phyloP scores from a whole-genome alignment of 2,797 vertebrate genomes.

The Sebastes taczanowskii region DNA sequence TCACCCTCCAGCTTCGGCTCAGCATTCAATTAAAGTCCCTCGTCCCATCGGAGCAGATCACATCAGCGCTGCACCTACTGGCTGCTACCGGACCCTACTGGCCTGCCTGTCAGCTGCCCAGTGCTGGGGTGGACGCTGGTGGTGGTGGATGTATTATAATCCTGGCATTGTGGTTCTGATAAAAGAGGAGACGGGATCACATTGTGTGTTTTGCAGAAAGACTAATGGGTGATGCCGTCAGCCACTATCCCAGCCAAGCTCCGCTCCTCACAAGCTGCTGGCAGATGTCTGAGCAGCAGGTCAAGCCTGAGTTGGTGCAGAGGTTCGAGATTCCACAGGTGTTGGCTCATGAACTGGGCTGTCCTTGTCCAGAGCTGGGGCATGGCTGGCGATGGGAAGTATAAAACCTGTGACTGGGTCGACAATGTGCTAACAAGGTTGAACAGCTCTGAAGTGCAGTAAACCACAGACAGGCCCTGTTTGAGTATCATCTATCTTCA shows the following conservation, averaged over 20 bases:
- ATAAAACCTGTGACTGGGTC: constrained; percentile 69
- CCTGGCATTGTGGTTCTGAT: not conserved
- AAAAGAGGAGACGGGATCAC: not conserved
- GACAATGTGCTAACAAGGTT: constrained; percentile 14
- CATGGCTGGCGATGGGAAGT: constrained; percentile 28
- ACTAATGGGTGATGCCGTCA: constrained; percentile 16
- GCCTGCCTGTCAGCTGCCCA: constrained; percentile 13
- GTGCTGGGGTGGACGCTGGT: not conserved
- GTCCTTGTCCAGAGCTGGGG: constrained; percentile 16
- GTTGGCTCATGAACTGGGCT: constrained; percentile 60
- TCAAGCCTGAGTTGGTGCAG: constrained; percentile 58
- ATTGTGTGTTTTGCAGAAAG: constrained; percentile 13
- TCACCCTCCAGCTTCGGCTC: constrained; percentile 70
- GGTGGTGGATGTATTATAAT: constrained; percentile 13
- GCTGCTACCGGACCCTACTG: constrained; percentile 16
- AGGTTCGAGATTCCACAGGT: constrained; percentile 80
- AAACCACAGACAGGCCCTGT: constrained; percentile 6
- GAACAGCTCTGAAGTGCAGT: constrained; percentile 13
- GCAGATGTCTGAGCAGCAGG: constrained; percentile 75
- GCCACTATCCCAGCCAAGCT: constrained; percentile 21
- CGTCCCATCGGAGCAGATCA: constrained; percentile 78
- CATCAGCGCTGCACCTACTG: constrained; percentile 71
- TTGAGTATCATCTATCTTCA: not conserved
- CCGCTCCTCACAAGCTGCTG: constrained; percentile 72
- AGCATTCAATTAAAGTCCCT: constrained; percentile 76